phyloP scores from a whole-genome alignment of 2,888 invertebrate genomes.

The Ganaspis brasiliensis region DNA sequence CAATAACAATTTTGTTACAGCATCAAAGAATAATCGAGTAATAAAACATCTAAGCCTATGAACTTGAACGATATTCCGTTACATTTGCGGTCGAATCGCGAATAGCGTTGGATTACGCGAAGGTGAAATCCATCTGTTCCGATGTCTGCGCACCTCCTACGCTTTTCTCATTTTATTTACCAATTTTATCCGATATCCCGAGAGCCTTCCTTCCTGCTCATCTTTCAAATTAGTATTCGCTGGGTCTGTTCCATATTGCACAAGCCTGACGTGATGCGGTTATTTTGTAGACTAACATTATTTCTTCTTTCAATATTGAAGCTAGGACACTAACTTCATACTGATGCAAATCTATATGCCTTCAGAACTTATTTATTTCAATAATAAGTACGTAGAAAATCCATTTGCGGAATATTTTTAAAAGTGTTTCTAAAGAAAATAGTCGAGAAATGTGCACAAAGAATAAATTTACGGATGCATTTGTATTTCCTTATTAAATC shows the following conservation, averaged over 20 bases:
- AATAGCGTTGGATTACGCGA: slow-evolving; percentile 22
- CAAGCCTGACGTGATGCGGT: slow-evolving; percentile 69
- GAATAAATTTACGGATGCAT: too few species aligned
- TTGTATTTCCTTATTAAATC: too few species aligned
- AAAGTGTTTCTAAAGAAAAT: too few species aligned
- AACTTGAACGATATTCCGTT: slow-evolving; percentile 27
- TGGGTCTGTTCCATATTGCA: slow-evolving; percentile 32
- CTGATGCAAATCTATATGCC: too few species aligned
- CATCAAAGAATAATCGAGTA: slow-evolving; percentile 20
- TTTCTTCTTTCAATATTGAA: slow-evolving; percentile 75
- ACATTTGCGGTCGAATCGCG: slow-evolving; percentile 27
- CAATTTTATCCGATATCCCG: slow-evolving; percentile 60
- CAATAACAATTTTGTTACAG: slow-evolving; percentile 10
- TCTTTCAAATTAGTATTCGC: slow-evolving; percentile 70
- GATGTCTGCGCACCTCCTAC: slow-evolving; percentile 40
- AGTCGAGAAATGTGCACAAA: too few species aligned
- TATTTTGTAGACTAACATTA: slow-evolving; percentile 73
- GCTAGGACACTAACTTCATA: slow-evolving; percentile 55
- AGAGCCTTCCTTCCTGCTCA: slow-evolving; percentile 20
- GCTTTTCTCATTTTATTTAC: slow-evolving; percentile 64
- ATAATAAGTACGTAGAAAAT: neutral
- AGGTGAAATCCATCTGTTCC: slow-evolving; percentile 29
- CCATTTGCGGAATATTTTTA: too few species aligned
- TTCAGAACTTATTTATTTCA: too few species aligned
- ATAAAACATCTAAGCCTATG: slow-evolving; percentile 31